Base-by-base conservation (phyloP, 2,888 invertebrate species). In the Ypsolopha sequella region DNA sequence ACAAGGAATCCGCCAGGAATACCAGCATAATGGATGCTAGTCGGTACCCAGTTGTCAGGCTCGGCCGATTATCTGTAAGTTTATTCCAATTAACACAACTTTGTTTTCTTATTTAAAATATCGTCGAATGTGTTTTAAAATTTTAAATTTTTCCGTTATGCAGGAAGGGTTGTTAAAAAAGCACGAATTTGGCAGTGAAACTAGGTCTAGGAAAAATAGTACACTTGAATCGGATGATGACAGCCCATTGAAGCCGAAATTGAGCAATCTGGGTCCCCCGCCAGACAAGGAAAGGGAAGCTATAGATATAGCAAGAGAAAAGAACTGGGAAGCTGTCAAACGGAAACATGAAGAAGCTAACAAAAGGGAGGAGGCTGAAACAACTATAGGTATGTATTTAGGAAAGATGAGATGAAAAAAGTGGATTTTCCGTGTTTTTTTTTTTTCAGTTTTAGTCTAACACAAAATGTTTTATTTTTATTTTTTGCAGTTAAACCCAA, bases 401-500 rank as follows among this genome's bases (percentile, higher is more conserved):
- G 4, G 24, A 2, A 24, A 24, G 24, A 3, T 24, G 24, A 24
- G 10, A 10, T 10, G n/a, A 2, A 39, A 39, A 39, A 10, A 9
- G 10, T 10, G 39, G 3, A n/a, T 39, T 2, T 6, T 2, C 9
- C 39, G 3, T 39, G 39, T n/a, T 3, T 39, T 2, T 39, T 10
- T 39, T 39, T 39, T 10, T 39, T 33, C 4, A 4, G 10, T 48
- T 9, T 52, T 14, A 36, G 34, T 46, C 6, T 9, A 44, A 51
- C 7, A 1, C 7, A 39, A 48, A 43, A 43, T 43, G 6, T 44
- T 6, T n/a, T 50, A 33, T 8, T n/a, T 36, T 48, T 52, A 51
- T 51, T 9, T 53, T 51, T 70, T 72, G 59, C 68, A 86, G 91
- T 91, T 13, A 93, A 94, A 76, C 95, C 95, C 7, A 95, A 95